These are phyloP conservation scores for Nemotelus nigrinus DNA, from an alignment of 2,888 invertebrate genomes.

Conservation along the genomic window DNA sequence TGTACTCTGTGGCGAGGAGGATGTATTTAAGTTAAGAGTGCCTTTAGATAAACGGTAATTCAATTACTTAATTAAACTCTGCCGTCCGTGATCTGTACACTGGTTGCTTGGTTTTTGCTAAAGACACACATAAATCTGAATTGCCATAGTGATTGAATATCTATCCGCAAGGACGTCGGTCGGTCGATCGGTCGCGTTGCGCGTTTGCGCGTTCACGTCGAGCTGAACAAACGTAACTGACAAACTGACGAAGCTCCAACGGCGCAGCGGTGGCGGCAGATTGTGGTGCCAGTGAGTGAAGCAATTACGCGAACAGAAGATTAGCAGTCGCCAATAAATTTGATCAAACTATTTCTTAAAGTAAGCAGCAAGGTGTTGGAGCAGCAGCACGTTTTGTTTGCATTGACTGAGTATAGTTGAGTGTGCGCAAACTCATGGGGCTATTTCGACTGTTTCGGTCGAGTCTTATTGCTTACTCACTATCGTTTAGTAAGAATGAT, in stretches of 20 bases:
- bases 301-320: slow-evolving; percentile 48
- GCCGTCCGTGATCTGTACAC: slow-evolving; percentile 26
- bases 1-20: slow-evolving; percentile 43
- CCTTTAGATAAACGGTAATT: slow-evolving; percentile 49
- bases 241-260: no score
- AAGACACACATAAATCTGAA: slow-evolving; percentile 40
- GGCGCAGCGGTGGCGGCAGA: slow-evolving; percentile 36
- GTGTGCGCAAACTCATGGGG: not conserved
- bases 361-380: slow-evolving; percentile 43
- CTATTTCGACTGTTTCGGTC: not conserved
- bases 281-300: slow-evolving; percentile 37
- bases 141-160: slow-evolving; percentile 34
- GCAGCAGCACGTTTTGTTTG: slow-evolving; percentile 47
- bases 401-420: slow-evolving; percentile 1
- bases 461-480: slow-evolving; percentile 34
- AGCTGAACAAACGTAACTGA: not conserved
- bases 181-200: not conserved
- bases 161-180: slow-evolving; percentile 11
- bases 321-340: slow-evolving; percentile 50
- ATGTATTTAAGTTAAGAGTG: slow-evolving; percentile 43
- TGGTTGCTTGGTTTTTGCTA: not conserved
- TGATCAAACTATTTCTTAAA: slow-evolving; percentile 45
- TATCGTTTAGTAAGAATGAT: slow-evolving; percentile 5
- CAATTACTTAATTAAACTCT: slow-evolving; percentile 51
- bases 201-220: slow-evolving; percentile 32